Evolutionary conservation across 2,797 vertebrate genomes (phyloP).

Genomic region (Masticophis lateralis): DNA sequence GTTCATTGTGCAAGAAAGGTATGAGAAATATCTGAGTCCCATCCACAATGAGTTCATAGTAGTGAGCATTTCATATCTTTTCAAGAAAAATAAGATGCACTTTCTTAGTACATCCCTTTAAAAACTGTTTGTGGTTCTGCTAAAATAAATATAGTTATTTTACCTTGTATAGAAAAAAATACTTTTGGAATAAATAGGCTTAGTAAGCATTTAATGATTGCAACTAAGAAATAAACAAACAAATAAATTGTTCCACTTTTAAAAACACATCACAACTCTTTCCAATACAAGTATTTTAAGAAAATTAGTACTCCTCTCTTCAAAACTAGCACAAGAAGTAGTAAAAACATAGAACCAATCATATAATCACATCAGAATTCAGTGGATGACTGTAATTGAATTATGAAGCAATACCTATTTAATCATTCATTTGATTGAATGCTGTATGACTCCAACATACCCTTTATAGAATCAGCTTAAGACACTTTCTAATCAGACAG

Average conservation of each 20-base stretch:
- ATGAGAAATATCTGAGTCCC: not conserved
- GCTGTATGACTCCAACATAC: not conserved
- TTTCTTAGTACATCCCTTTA: not conserved
- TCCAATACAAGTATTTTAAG: not conserved
- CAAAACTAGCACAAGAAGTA: not conserved
- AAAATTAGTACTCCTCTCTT: not conserved
- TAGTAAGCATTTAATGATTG: not conserved
- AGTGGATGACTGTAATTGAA: not conserved
- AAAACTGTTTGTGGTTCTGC: not conserved
- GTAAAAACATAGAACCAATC: not conserved
- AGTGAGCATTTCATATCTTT: not conserved
- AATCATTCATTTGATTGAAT: not conserved
- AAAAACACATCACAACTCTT: not conserved
- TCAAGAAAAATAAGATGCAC: not conserved
- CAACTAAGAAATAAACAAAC: not conserved
- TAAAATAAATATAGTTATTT: not conserved
- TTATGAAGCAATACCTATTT: not conserved
- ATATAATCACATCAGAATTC: not conserved
- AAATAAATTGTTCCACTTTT: not conserved
- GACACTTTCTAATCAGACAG: not conserved
- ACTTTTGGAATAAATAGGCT: not conserved
- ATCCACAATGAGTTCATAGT: not conserved
- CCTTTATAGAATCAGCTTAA: not conserved
- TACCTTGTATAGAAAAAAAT: not conserved
- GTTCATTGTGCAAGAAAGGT: not conserved